These are phyloP conservation scores for Ips nitidus DNA, from an alignment of 1,140 invertebrate genomes.

Conservation along the genomic window DNA sequence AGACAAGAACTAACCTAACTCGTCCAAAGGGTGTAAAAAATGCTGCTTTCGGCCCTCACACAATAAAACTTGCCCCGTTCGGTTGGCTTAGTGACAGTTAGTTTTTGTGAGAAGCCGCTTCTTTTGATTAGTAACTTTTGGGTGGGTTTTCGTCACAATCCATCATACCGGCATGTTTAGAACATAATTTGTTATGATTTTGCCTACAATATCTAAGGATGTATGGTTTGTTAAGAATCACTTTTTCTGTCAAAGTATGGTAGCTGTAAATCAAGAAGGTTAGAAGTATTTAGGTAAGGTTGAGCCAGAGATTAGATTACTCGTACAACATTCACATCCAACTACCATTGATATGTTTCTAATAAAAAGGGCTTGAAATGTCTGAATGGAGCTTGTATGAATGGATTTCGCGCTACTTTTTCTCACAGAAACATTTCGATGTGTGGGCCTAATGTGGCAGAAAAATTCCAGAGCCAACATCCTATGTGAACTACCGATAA, in stretches of 20 bases:
- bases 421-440: constrained; percentile 25
- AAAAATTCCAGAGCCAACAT: constrained; percentile 21
- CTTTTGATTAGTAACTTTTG: not conserved
- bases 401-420: constrained; percentile 30
- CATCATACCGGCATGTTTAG: not conserved
- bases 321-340: too few species aligned
- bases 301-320: too few species aligned
- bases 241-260: too few species aligned
- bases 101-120: constrained; percentile 1
- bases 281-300: too few species aligned
- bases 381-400: constrained; percentile 10
- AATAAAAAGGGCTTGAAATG: not conserved
- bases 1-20: not conserved
- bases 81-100: not conserved
- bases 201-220: too few species aligned
- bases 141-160: not conserved
- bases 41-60: not conserved
- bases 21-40: not conserved
- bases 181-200: constrained; percentile 3
- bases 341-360: too few species aligned
- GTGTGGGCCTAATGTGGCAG: constrained; percentile 28
- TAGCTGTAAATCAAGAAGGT: too few species aligned
- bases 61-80: not conserved
- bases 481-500: constrained; percentile 35
- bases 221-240: too few species aligned